phyloP scores from a whole-genome alignment of 30 jellyfish, hydroid and myxozoan genomes.

The Chrysaora quinquecirrha region DNA sequence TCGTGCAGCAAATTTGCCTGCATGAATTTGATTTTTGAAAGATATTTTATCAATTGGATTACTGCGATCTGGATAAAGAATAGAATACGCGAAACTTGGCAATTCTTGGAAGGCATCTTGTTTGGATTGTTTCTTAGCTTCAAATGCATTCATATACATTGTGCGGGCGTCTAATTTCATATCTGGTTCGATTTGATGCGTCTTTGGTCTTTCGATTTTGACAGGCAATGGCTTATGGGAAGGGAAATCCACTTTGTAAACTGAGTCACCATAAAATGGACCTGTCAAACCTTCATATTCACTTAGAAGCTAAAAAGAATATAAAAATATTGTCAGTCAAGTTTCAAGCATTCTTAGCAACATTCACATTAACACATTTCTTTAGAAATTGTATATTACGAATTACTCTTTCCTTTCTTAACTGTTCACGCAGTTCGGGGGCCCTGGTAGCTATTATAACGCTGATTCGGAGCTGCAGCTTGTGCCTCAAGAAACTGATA shows the following conservation, averaged over 20 bases:
- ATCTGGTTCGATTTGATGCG: slow-evolving; percentile 26
- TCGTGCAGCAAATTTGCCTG: slow-evolving; percentile 60
- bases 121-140: slow-evolving; percentile 14
- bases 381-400: too few relatives aligned
- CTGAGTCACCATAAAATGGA: slow-evolving; percentile 63
- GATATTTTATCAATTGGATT: slow-evolving; percentile 66
- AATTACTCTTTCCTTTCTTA: too few relatives aligned
- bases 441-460: too few relatives aligned
- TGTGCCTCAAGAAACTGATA: too few relatives aligned
- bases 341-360: too few relatives aligned
- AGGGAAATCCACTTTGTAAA: slow-evolving; percentile 67
- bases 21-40: slow-evolving; percentile 60
- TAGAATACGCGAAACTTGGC: slow-evolving; percentile 77
- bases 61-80: slow-evolving; percentile 75
- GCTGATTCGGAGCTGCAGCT: too few relatives aligned
- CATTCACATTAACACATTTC: too few relatives aligned
- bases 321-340: too few relatives aligned
- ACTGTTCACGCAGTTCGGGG: too few relatives aligned
- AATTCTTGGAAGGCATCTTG: slow-evolving; percentile 61
- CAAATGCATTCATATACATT: slow-evolving; percentile 66
- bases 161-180: slow-evolving; percentile 62
- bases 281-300: slow-evolving; percentile 69
- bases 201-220: slow-evolving; percentile 45
- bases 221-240: slow-evolving; percentile 53
- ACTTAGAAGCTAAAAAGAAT: slow-evolving; percentile 62